Evolutionary conservation across 1,140 invertebrate genomes (phyloP), one percentile per base, ranked within the genome.

Genomic region (Eulimnadia texana): DNA sequence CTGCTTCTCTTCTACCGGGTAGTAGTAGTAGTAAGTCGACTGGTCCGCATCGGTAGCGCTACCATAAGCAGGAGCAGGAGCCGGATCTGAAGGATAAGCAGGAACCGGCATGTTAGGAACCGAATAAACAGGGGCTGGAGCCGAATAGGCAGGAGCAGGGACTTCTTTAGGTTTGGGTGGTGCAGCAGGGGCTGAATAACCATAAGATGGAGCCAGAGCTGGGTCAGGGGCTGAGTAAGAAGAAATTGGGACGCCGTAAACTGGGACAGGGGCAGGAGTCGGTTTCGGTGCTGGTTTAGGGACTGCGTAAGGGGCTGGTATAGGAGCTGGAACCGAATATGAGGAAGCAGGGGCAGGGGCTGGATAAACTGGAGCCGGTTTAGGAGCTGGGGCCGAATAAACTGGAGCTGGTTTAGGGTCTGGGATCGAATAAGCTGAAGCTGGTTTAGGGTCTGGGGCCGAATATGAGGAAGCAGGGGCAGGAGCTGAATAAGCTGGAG

Each of bases 21-120:
- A 25, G 42, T 61, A 61, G 50, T 53, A 61, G 50, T 61, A 61
- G 22, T 61, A 61, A 22, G 1, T 27, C 27, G 3, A 28, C 23
- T 52, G 24, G 55, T n/a, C n/a, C n/a, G n/a, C n/a, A 55, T 51
- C 29, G 2, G 60, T 20, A 23, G 51, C 23, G n/a, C 50, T 19
- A 28, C 33, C 51, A 47, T 61, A 61, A 23, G 50, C 42, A 47
- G 51, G 60, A 3, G 49, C 50, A 2, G 53, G 53, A 23, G 27
- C 3, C 13, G 27, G 33, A 42, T 42, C 33, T 42, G 23, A 27
- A 20, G 24, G 23, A 58, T 49, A 42, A 24, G 28, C 53, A 23
- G n/a, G 53, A 24, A 19, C 22, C 13, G 53, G 53, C 53, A 27
- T 27, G 16, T 10, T 54, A 54, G 2, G 53, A 24, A 54, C 53